Conservation (phyloP, 2,797 vertebrate species). For the Pangasius mekongensis region DNA sequence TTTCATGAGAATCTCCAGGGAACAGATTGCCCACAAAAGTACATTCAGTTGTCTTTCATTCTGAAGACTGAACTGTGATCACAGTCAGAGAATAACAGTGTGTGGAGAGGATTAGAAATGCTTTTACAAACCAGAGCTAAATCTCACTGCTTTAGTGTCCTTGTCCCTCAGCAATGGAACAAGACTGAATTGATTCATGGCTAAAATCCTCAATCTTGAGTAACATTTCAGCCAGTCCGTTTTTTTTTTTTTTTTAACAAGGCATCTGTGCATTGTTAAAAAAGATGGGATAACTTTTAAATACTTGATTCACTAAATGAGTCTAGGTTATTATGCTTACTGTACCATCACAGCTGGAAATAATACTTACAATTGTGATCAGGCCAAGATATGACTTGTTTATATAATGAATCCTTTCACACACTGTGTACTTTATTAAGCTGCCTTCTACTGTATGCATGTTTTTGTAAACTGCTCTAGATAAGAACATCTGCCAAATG, state of each 20-base stretch:
- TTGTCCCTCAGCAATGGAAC: not conserved
- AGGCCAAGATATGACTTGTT: not conserved
- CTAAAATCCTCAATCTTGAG: not conserved
- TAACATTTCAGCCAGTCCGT: too few relatives aligned
- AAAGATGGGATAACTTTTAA: not conserved
- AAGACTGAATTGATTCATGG: not conserved
- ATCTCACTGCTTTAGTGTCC: not conserved
- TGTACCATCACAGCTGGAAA: not conserved
- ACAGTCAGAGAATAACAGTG: constrained; percentile 9
- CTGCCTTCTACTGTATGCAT: constrained; percentile 1
- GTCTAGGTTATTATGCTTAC: not conserved
- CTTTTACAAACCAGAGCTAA: not conserved
- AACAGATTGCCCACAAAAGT: constrained; percentile 18
- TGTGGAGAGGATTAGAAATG: not conserved
- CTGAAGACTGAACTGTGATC: constrained; percentile 6
- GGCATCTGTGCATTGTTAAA: not conserved
- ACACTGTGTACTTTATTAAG: not conserved
- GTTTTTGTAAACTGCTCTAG: constrained; percentile 1
- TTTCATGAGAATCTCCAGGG: constrained; percentile 35
- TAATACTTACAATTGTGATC: not conserved
- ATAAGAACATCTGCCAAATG: constrained; percentile 13
- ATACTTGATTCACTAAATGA: not conserved
- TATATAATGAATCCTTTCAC: not conserved
- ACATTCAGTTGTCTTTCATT: constrained; percentile 17
- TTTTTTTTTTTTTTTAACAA: not conserved